Evolutionary conservation across 2,797 vertebrate species (phyloP), one percentile per base, ranked within the genome.

Genomic region (Menidia menidia): DNA sequence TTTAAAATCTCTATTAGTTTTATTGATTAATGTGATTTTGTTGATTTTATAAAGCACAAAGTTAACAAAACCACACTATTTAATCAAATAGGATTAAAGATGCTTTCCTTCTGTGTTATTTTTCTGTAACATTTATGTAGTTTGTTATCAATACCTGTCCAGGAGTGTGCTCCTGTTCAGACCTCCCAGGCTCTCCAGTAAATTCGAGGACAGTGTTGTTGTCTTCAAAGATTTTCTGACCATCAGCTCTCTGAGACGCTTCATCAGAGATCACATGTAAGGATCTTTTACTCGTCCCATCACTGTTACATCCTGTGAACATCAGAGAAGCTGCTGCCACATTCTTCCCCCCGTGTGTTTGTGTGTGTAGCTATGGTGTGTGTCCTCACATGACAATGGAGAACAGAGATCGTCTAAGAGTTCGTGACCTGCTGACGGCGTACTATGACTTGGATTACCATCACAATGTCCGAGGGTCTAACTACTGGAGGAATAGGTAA

Each of bases 401-500:
- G 71, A 95, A 91, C 78, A 88, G 77, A 56, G 92, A 94, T 2
- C 85, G 83, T 2, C 78, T 95, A 41, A 85, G 90, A 58, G 90
- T 88, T 30, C 87, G 87, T 12, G 93, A 95, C 86, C 81, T 95
- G 64, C 74, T 95, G 75, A 93, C 91, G 0, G 93, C 88, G 0
- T 94, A 82, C 64, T 95, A 93, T 5, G 90, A 94, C 64, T 65
- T 95, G 11, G 94, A 95, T 80, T 94, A 92, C 66, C 73, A 84
- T 1, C 91, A 70, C 77, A 94, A 95, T 62, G 4, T 76, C 31
- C 78, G 81, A 6, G 92, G 91, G 1, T 94, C 94, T 57, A 93
- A 92, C 82, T 95, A 95, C 78, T 95, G 94, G 94, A 92, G 94
- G 76, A 95, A 95, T 90, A 92, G 94, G 94, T 93, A 39, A 73